Base-by-base conservation (phyloP, 2,797 vertebrate species). In the Steatocranus sp. region DNA sequence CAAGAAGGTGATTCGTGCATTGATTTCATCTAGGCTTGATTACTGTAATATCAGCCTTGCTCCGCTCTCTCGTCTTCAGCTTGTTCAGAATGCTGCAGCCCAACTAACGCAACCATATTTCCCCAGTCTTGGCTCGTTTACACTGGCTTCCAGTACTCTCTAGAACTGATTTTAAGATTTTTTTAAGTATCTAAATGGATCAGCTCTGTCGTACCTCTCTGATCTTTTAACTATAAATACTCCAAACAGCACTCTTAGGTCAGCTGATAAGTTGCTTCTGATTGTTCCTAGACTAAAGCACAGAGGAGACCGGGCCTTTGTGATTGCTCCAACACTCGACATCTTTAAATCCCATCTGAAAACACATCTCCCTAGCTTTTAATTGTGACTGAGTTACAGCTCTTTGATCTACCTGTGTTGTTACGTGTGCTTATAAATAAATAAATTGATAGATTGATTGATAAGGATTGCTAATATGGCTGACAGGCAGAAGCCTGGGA, bases 71-170 rank as follows among this genome's bases (percentile, higher is more conserved):
- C 23, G 1, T 54, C 51, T 54, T 54, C 51, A 54, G 23, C 7
- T 54, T 25, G 51, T 54, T 54, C 51, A 27, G 0, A 54, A 54
- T 54, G 12, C 51, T 54, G 25, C 51, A 27, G 51, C 4, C 2
- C 51, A 27, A 15, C 25, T 27, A 5, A 8, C 12, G 7, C 51
- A 8, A 5, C 51, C 51, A 8, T 54, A 27, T 27, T 54, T 15
- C 51, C 23, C 23, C 23, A 0, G 23, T 54, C 7, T 54, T 0
- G 25, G 1, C 2, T 54, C 7, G 1, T 27, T 54, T 0, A 5
- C 25, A 27, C 51, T 3, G 51, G 14, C 51, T 54, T 54, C 12
- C 51, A 8, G 1, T 54, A 27, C 14, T 15, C 7, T 54, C 4
- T 54, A 27, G 51, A 27, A 5, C 5, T 27, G 51, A 54, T 27